A percentile compares a stretch with the other conserved stretches of the same genome.
Evolutionary conservation across 2,113 vertebrate genomes (phyloP).

Genomic region (Australoheros scitulus): DNA sequence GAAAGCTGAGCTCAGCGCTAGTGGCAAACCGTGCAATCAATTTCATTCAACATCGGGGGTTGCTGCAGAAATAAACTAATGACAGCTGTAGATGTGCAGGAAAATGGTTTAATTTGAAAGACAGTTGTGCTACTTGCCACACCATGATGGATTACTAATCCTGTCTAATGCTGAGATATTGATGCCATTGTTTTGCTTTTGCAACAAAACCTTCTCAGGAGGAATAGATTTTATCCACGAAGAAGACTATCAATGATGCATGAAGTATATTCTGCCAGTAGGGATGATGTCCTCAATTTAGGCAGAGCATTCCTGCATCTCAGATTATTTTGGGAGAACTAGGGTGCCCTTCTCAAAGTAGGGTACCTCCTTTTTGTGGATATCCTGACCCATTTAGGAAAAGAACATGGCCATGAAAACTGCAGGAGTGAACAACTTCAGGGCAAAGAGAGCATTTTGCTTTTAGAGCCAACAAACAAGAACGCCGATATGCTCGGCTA

Average conservation of each 20-base stretch:
- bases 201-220: constrained; percentile 23
- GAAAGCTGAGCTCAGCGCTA: constrained; percentile 71
- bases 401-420: constrained; percentile 18
- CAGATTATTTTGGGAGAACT: constrained; percentile 60
- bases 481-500: not conserved
- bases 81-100: constrained; percentile 52
- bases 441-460: constrained; percentile 12
- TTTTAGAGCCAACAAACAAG: constrained; percentile 26
- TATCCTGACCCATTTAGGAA: constrained; percentile 66
- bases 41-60: constrained; percentile 60
- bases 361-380: constrained; percentile 55
- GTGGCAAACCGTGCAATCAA: constrained; percentile 63
- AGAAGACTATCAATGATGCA: constrained; percentile 24
- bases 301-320: constrained; percentile 18
- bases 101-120: constrained; percentile 59
- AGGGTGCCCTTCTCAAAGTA: constrained; percentile 62
- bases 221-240: constrained; percentile 21
- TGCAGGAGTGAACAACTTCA: constrained; percentile 6
- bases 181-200: constrained; percentile 34
- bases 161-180: constrained; percentile 34
- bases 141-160: constrained; percentile 57
- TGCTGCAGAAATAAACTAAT: constrained; percentile 69
- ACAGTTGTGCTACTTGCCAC: not conserved
- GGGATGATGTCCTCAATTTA: constrained; percentile 47
- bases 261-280: constrained; percentile 17